Conservation (phyloP, 1,140 invertebrate species). For the Colletes gigas region DNA sequence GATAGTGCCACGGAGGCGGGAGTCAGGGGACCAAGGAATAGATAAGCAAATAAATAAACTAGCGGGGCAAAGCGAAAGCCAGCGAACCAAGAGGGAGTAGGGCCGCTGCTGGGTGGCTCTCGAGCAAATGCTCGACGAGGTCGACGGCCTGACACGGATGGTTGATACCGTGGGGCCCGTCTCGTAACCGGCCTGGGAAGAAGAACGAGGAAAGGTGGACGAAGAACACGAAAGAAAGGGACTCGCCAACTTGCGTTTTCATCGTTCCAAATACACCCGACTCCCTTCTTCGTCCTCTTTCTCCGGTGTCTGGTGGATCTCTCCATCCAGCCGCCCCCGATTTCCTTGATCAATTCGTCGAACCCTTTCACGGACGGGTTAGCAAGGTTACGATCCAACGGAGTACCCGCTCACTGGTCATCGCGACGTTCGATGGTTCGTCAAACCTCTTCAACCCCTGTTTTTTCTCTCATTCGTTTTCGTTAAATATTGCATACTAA, state of each 20-base stretch:
- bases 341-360: conserved; percentile 19
- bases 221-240: conserved; percentile 58
- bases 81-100: conserved; percentile 51
- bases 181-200: conserved; percentile 68
- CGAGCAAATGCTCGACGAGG: conserved; percentile 74
- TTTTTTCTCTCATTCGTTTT: too few species aligned
- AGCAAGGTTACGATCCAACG: background rate
- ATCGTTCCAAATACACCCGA: conserved; percentile 55
- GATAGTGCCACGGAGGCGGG: conserved; percentile 1
- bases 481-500: too few species aligned
- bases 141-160: conserved; percentile 78
- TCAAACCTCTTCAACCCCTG: background rate
- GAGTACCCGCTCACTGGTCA: background rate
- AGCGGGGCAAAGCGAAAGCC: conserved; percentile 66
- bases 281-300: background rate
- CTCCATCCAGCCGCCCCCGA: background rate
- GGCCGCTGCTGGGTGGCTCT: conserved; percentile 65
- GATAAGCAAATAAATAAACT: conserved; percentile 77
- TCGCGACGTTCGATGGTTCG: background rate
- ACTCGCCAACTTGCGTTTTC: conserved; percentile 55
- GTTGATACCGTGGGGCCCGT: conserved; percentile 75
- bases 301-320: background rate
- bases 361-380: background rate
- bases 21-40: conserved; percentile 62
- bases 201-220: conserved; percentile 61